Evolutionary conservation across 2,888 invertebrate species (phyloP), one percentile per base, ranked within the genome.

Genomic region (Drosophila colorata): DNA sequence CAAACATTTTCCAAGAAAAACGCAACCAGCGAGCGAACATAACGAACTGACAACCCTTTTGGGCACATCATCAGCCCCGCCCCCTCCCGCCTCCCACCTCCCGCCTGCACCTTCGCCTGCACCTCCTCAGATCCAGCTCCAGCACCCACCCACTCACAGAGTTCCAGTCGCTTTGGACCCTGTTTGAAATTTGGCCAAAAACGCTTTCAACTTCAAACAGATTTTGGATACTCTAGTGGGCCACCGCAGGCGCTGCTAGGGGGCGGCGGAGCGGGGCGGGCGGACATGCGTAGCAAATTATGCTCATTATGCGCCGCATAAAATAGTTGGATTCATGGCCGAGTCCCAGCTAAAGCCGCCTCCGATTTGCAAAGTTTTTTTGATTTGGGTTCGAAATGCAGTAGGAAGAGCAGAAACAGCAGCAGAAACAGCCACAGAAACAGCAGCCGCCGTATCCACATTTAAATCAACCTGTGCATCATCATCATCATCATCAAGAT

Each of bases 191-290:
- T 69, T 64, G 51, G 31, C 64, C 59, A 52, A 73, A 75, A 83
- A 67, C 59, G 74, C 68, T 78, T 84, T 78, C 56, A 82, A 88
- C 88, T 86, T 83, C 83, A 83, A 83, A 86, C 87, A 82, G 83
- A 83, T 82, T 83, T 79, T 53, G 67, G 63, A 79, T 86, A 85
- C 83, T 65, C 73, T 71, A 73, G 66, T 82, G 86, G 79, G 55
- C 73, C 73, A 88, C 82, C 88, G 73, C 82, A 88, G 55, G 53
- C 51, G 25, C 28, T 28, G 51, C 33, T 18, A 2, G 33, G 5
- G 18, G 20, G 4, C 5, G 16, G 5, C 0, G 1, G 8, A 18
- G 49, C 48, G 20, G 44, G 1, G 23, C 38, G 40, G 41, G 9
- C 46, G 77, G 49, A 63, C 75, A 82, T 81, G 72, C 85, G 78